Evolutionary conservation across 1,140 invertebrate species (phyloP), one percentile per base, ranked within the genome.

Genomic region (Drosophila pachea): DNA sequence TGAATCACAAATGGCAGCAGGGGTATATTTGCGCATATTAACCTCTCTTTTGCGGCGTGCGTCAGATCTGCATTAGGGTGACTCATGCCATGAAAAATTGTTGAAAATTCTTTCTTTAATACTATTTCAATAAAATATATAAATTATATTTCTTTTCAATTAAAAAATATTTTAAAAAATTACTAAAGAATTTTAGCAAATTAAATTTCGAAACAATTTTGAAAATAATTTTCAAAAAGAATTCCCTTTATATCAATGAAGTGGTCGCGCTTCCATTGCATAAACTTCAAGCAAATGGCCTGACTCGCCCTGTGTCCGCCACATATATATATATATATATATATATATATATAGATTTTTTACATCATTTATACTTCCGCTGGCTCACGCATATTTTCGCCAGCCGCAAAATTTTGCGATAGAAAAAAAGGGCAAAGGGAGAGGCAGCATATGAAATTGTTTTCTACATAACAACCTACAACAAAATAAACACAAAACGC

Each of bases 381-480:
- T 11, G 52, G 48, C 54, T 52, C 55, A 74, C 76, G 79, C 78
- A 83, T 75, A 84, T 83, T 76, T 76, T 73, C 65, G 72, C 54
- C 60, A 73, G 76, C 79, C 78, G 73, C 79, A 78, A 84, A 78
- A 76, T 84, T 74, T 76, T 84, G 62, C 76, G 64, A 35, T 42
- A 62, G 12, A 56, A 58, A 78, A 59, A 52, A 63, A 61, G 58
- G 53, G 58, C 73, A 76, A 64, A 74, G 40, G 40, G 12, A n/a
- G 14, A 43, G 12, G 40, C 56, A 60, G 60, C 60, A 79, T 73
- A 83, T 83, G 76, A 84, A 83, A 83, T 83, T 83, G 78, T 83
- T 83, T 83, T 73, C 68, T 68, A 78, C 78, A 83, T 83, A 84
- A 84, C 78, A 76, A 74, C 75, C 52, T 56, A 50, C 59, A 70